phyloP scores from a whole-genome alignment of 2,113 vertebrate genomes.

The Erythrocebus patas region DNA sequence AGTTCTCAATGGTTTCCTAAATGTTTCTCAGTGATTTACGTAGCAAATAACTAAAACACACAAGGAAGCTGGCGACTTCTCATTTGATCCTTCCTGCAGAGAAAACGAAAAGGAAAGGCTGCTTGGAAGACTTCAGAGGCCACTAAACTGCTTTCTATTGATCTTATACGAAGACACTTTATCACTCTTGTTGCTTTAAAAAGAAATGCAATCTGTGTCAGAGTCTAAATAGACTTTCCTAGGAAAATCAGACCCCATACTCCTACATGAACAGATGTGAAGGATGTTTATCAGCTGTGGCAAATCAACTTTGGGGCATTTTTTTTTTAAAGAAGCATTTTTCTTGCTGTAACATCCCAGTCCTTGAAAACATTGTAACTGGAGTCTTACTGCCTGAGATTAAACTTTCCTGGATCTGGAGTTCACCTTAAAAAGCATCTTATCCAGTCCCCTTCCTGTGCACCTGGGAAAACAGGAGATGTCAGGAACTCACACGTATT shows the following conservation, averaged over 20 bases:
- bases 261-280: background rate
- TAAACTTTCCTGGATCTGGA: background rate
- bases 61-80: constrained; percentile 63
- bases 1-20: background rate
- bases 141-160: constrained; percentile 78
- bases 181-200: constrained; percentile 76
- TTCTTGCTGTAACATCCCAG: background rate
- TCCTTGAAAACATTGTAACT: background rate
- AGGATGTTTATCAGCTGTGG: background rate
- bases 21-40: constrained; percentile 37
- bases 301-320: constrained; percentile 11
- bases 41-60: constrained; percentile 69
- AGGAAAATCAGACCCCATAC: constrained; percentile 31
- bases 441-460: background rate
- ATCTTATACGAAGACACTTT: constrained; percentile 80
- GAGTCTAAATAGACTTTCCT: constrained; percentile 71
- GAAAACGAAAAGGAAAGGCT: constrained; percentile 40
- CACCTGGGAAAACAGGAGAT: background rate
- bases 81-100: constrained; percentile 71
- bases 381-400: background rate
- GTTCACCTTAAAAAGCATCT: background rate
- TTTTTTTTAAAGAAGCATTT: background rate
- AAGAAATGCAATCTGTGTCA: constrained; percentile 74
- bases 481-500: background rate
- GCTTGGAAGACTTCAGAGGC: constrained; percentile 71